Base-by-base conservation (phyloP, 2,113 vertebrate genomes). In the Varanus salvator region DNA sequence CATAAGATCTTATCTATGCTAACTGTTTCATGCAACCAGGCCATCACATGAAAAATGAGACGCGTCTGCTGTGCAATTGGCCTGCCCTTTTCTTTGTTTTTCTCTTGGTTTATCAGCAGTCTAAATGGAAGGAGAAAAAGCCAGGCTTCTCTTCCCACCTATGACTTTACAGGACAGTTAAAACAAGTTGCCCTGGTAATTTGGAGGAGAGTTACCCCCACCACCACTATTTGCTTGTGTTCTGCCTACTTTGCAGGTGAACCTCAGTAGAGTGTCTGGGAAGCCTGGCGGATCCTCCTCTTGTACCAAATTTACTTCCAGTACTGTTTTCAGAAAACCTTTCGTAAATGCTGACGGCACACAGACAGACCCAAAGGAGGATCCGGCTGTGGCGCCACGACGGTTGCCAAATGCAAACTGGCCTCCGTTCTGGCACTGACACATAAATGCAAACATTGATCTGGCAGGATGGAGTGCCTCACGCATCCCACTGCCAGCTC, bases 341-440 rank as follows among this genome's bases (percentile, higher is more conserved):
- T 68, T 76, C 44, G 78, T 78, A 64, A 68, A 54, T 14, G 15
- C 50, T 21, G 57, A 15, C 57, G 4, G 38, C 12, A 8, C 8
- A n/a, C 86, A 87, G 86, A 87, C 86, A 78, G 75, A 57, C 29
- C 86, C 8, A 57, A 48, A 78, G 75, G 75, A 89, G 72, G 82
- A 68, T 89, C 44, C 72, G 12, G 44, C 72, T 38, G 4, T 21
- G 88, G 57, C 85, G 81, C 81, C 60, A 77, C 48, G n/a, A 25
- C 8, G 3, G n/a, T 71, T 60, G 64, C 52, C 50, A 72, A 88
- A 14, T 27, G 50, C 38, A 71, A 48, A 31, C 60, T 44, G 50
- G 86, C 50, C 50, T 71, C n/a, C 31, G 8, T 48, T 87, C 81
- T 34, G 17, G 50, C 64, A n/a, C 2, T 6, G 80, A 87, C 86